phyloP scores from a whole-genome alignment of 2,888 invertebrate genomes.

The Norana najaformis region DNA sequence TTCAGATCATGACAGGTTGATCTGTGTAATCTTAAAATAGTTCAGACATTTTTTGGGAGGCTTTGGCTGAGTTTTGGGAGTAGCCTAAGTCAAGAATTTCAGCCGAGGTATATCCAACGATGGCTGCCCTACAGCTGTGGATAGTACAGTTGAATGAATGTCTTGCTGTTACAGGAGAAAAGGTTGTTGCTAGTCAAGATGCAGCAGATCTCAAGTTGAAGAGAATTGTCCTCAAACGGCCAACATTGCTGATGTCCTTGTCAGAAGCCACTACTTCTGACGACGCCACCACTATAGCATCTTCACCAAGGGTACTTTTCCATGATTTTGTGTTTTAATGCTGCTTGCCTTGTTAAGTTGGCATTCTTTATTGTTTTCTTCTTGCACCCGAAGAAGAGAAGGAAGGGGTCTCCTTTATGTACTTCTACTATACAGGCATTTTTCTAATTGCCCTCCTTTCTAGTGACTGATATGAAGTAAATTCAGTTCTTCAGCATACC shows the following conservation, averaged over 20 bases:
- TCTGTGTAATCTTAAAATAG: background rate
- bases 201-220: conserved; percentile 28
- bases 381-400: background rate
- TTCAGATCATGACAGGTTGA: background rate
- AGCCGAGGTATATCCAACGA: background rate
- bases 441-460: background rate
- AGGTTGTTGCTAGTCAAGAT: background rate
- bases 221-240: conserved; percentile 29
- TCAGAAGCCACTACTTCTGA: background rate
- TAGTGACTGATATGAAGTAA: background rate
- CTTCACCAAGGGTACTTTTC: background rate
- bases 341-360: too few species aligned
- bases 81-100: background rate
- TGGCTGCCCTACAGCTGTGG: background rate
- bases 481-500: too few species aligned
- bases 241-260: background rate
- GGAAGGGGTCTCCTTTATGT: background rate
- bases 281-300: background rate
- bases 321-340: too few species aligned
- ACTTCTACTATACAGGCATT: background rate
- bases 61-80: background rate
- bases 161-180: conserved; percentile 44
- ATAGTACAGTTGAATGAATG: background rate
- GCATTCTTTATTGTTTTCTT: background rate
- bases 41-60: too few species aligned